phyloP scores from a whole-genome alignment of 2,888 invertebrate species.

The Augiades crinisus region DNA sequence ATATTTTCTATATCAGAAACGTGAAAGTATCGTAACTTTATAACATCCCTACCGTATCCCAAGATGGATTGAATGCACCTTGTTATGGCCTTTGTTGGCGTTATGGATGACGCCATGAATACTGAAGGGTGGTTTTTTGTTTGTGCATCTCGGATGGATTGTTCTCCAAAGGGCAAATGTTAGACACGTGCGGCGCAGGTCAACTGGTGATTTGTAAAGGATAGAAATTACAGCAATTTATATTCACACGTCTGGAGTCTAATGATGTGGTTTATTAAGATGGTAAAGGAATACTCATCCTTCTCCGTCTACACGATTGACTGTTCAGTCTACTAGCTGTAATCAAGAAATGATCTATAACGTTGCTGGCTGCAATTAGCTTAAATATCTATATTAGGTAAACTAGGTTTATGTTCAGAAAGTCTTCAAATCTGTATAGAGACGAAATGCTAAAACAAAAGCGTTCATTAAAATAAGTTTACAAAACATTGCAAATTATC shows the following conservation, averaged over 20 bases:
- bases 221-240: neutral
- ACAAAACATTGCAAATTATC: too few species aligned
- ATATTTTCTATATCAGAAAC: too few species aligned
- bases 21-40: too few species aligned
- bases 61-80: slow-evolving; percentile 25
- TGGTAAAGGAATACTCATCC: neutral
- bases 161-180: slow-evolving; percentile 13
- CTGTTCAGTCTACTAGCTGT: too few species aligned
- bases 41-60: neutral
- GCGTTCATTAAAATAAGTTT: too few species aligned
- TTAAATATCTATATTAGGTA: too few species aligned
- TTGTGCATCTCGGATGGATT: slow-evolving; percentile 11
- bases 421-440: too few species aligned
- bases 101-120: slow-evolving; percentile 33
- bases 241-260: neutral
- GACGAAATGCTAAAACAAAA: too few species aligned
- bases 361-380: too few species aligned
- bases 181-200: slow-evolving; percentile 1
- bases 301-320: too few species aligned
- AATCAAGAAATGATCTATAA: too few species aligned
- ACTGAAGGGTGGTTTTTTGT: slow-evolving; percentile 27
- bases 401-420: too few species aligned
- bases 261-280: slow-evolving; percentile 6
- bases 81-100: slow-evolving; percentile 28
- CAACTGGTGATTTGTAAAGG: slow-evolving; percentile 17